A percentile compares a stretch with the other conserved stretches of the same genome.
phyloP scores from a whole-genome alignment of 1,140 invertebrate species.

The Lineus longissimus region DNA sequence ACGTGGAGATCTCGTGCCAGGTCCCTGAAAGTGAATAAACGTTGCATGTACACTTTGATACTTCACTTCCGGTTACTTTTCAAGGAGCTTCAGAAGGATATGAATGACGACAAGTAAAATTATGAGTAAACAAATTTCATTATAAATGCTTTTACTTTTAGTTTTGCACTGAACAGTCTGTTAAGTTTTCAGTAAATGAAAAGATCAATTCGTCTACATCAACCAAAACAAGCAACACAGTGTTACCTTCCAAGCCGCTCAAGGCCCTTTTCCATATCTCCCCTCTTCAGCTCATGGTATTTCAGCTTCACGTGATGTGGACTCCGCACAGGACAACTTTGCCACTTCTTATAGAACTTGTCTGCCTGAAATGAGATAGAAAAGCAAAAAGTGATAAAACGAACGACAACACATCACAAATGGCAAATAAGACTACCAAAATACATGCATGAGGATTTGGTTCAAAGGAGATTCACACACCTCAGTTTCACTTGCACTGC shows the following conservation, averaged over 20 bases:
- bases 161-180: too few species aligned
- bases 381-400: background rate
- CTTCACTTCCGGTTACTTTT: too few species aligned
- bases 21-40: constrained; percentile 57
- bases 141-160: too few species aligned
- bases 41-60: constrained; percentile 1
- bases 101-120: too few species aligned
- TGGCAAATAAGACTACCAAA: too few species aligned
- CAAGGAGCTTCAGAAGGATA: too few species aligned
- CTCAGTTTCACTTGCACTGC: background rate
- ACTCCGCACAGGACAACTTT: constrained; percentile 66
- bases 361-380: constrained; percentile 58
- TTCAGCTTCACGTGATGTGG: constrained; percentile 27
- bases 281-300: constrained; percentile 60
- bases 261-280: constrained; percentile 77
- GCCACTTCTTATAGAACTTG: constrained; percentile 73
- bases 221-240: background rate
- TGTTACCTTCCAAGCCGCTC: constrained; percentile 72
- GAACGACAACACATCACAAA: background rate
- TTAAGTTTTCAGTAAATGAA: background rate
- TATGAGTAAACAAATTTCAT: too few species aligned
- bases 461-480: background rate
- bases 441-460: too few species aligned
- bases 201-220: background rate
- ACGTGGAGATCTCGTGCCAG: constrained; percentile 72